Percentiles rank a stretch among this genome's conserved stretches.
These are phyloP conservation scores for Copidosoma aretas DNA, from an alignment of 2,888 invertebrate genomes.

Conservation along the genomic window DNA sequence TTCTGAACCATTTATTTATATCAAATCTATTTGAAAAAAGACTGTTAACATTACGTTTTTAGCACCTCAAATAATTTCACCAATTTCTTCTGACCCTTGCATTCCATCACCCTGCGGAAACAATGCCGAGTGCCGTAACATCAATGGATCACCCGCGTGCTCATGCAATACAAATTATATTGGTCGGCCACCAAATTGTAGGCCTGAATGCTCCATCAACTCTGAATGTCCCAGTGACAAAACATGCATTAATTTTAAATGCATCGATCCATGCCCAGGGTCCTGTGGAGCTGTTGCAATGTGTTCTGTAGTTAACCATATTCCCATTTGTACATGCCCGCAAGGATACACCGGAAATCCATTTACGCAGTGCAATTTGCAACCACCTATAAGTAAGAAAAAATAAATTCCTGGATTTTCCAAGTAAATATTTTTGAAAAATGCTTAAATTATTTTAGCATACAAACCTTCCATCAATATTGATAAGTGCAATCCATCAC, in stretches of 20 bases:
- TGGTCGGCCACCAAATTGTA: conserved; percentile 62
- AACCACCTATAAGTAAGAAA: conserved; percentile 66
- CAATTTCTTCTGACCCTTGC: conserved; percentile 72
- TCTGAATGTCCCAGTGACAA: conserved; percentile 62
- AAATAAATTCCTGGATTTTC: not conserved
- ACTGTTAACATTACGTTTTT: conserved; percentile 11
- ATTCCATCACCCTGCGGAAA: conserved; percentile 84
- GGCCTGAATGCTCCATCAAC: conserved; percentile 62
- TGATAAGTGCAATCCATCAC: conserved; percentile 84
- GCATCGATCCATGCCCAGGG: conserved; percentile 65
- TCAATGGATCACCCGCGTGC: conserved; percentile 73
- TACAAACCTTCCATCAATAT: conserved; percentile 60
- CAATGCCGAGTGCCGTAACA: conserved; percentile 79
- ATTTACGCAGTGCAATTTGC: conserved; percentile 60
- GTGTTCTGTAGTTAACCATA: conserved; percentile 65
- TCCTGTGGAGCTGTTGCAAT: conserved; percentile 63
- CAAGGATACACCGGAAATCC: conserved; percentile 65
- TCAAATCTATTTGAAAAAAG: too few species aligned
- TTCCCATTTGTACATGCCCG: conserved; percentile 64
- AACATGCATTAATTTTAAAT: conserved; percentile 65
- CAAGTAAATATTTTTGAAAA: not conserved
- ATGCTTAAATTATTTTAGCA: conserved; percentile 34
- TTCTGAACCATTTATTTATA: not conserved
- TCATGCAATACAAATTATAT: conserved; percentile 63
- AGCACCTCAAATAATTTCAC: conserved; percentile 63